These are phyloP conservation scores for Cyaniris semiargus DNA, from an alignment of 2,888 invertebrate genomes.

Conservation along the genomic window DNA sequence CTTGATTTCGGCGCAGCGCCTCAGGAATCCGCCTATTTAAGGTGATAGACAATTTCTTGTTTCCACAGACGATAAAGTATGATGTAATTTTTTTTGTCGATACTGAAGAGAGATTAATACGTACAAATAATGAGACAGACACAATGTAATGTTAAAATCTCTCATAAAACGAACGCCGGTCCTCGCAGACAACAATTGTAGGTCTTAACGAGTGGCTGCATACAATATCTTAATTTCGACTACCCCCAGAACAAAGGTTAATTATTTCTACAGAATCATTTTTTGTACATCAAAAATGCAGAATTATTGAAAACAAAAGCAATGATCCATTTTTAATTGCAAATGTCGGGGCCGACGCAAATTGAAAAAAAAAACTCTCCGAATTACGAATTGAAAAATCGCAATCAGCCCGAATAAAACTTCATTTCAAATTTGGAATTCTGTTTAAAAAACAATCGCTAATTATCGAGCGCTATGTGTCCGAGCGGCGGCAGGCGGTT, in stretches of 20 bases:
- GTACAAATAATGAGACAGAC: background rate
- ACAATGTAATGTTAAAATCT: background rate
- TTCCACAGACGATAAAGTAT: background rate
- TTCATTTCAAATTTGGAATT: conserved; percentile 73
- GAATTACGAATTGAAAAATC: conserved; percentile 62
- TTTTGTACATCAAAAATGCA: conserved; percentile 37
- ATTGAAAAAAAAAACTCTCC: conserved; percentile 49
- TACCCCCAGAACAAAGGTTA: conserved; percentile 21
- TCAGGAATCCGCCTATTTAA: conserved; percentile 1
- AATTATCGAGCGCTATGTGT: conserved; percentile 71
- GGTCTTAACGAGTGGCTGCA: background rate
- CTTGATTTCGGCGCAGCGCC: conserved; percentile 19
- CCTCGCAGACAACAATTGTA: conserved; percentile 4
- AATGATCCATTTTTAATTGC: conserved; percentile 47
- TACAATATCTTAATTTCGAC: conserved; percentile 23
- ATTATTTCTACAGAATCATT: conserved; percentile 36
- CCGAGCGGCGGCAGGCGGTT: conserved; percentile 50
- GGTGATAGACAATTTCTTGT: conserved; percentile 19
- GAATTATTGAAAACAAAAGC: conserved; percentile 45
- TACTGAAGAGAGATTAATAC: background rate
- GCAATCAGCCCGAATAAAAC: conserved; percentile 66
- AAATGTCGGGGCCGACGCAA: conserved; percentile 45
- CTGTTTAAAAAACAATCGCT: conserved; percentile 75
- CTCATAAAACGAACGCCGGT: background rate
- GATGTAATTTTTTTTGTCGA: background rate